A percentile compares a stretch with the other conserved stretches of the same genome.
Conservation (phyloP, 2,888 invertebrate species). For the Notodonta dromedarius region DNA sequence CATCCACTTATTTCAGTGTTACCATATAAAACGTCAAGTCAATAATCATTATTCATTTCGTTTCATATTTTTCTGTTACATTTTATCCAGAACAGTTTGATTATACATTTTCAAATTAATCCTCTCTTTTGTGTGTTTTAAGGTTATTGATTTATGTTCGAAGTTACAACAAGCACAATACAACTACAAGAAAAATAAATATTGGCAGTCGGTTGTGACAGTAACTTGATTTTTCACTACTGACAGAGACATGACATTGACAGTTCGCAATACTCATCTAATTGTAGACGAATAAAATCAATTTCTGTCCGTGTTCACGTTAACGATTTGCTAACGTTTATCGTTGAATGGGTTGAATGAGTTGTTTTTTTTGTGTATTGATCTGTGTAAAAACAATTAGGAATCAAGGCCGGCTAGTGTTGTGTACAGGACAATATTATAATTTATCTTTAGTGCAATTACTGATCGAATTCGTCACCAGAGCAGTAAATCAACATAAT, state of each 20-base stretch:
- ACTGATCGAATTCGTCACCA: slow-evolving; percentile 13
- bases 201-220: too few relatives aligned
- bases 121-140: too few relatives aligned
- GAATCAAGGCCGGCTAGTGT: slow-evolving; percentile 29
- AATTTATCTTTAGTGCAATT: slow-evolving; percentile 17
- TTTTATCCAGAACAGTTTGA: too few relatives aligned
- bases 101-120: too few relatives aligned
- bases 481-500: slow-evolving; percentile 15
- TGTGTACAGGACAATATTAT: slow-evolving; percentile 18
- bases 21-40: too few relatives aligned
- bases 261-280: background rate
- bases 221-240: too few relatives aligned
- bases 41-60: too few relatives aligned
- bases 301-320: slow-evolving; percentile 7
- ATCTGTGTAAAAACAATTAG: slow-evolving; percentile 32
- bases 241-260: background rate
- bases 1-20: too few relatives aligned
- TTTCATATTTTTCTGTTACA: too few relatives aligned
- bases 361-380: slow-evolving; percentile 62
- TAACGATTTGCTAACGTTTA: slow-evolving; percentile 33
- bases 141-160: too few relatives aligned
- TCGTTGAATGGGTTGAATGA: slow-evolving; percentile 47
- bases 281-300: background rate
- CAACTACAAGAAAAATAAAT: too few relatives aligned
- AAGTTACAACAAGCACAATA: too few relatives aligned